These are phyloP conservation scores for Thecocarcelia acutangulata DNA, from an alignment of 2,888 invertebrate genomes.

Conservation along the genomic window DNA sequence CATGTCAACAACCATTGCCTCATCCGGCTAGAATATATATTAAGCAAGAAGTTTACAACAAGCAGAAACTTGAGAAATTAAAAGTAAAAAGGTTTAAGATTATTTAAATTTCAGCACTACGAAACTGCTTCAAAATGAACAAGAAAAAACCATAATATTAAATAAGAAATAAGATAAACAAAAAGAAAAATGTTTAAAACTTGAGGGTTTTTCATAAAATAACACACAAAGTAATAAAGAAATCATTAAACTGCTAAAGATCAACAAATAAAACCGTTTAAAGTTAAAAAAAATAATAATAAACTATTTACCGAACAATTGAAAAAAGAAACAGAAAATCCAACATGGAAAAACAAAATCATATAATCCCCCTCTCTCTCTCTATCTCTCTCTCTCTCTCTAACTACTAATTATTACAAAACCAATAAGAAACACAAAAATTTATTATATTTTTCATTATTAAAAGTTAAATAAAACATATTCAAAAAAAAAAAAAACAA, in stretches of 20 bases:
- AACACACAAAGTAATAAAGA: conserved; percentile 38
- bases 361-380: conserved; percentile 63
- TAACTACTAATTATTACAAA: conserved; percentile 60
- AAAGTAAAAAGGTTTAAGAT: conserved; percentile 31
- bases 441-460: conserved; percentile 67
- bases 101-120: conserved; percentile 65
- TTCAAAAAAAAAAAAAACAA: conserved; percentile 44
- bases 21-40: conserved; percentile 84
- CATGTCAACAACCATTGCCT: conserved; percentile 83
- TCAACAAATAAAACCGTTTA: conserved; percentile 57
- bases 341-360: conserved; percentile 46
- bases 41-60: conserved; percentile 25
- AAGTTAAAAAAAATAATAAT: conserved; percentile 38
- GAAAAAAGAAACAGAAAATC: conserved; percentile 33
- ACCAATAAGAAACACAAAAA: conserved; percentile 49
- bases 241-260: conserved; percentile 64
- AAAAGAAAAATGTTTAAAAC: conserved; percentile 53
- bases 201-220: conserved; percentile 37
- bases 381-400: conserved; percentile 59
- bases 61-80: conserved; percentile 16
- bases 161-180: conserved; percentile 40
- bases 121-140: conserved; percentile 63
- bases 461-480: conserved; percentile 41
- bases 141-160: conserved; percentile 32
- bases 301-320: conserved; percentile 59